These are phyloP conservation scores for Euschistus heros DNA, from an alignment of 1,140 invertebrate species.

Conservation along the genomic window DNA sequence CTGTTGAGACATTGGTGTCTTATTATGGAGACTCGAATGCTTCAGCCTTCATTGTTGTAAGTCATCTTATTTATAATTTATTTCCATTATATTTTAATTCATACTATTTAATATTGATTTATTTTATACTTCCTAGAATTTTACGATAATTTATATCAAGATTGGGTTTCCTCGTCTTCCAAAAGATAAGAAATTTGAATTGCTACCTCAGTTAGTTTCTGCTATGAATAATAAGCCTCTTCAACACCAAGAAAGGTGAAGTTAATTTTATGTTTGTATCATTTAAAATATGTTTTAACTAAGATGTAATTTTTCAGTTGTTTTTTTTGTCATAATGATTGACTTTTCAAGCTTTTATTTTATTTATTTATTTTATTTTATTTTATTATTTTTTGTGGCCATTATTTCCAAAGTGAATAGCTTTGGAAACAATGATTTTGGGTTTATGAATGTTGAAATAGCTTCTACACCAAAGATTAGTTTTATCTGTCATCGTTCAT, in stretches of 20 bases:
- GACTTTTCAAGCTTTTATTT: too few species aligned
- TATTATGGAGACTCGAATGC: conserved; percentile 69
- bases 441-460: too few species aligned
- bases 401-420: too few species aligned
- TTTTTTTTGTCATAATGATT: too few species aligned
- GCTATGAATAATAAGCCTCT: conserved; percentile 66
- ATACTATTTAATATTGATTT: neutral
- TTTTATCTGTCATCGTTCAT: too few species aligned
- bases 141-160: conserved; percentile 87
- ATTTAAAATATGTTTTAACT: too few species aligned
- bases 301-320: too few species aligned
- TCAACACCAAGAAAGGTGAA: conserved; percentile 74
- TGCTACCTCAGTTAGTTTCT: conserved; percentile 64
- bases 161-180: conserved; percentile 77
- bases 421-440: too few species aligned
- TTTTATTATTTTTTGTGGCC: too few species aligned
- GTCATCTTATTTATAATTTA: conserved; percentile 30
- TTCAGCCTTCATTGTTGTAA: conserved; percentile 73
- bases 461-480: too few species aligned
- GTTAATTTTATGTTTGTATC: neutral
- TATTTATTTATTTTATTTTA: too few species aligned
- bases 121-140: conserved; percentile 58
- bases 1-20: conserved; percentile 69
- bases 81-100: neutral
- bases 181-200: conserved; percentile 58